A percentile compares a stretch with the other conserved stretches of the same genome.
These are phyloP conservation scores for Idaea straminata DNA, from an alignment of 2,888 invertebrate species.

Conservation along the genomic window DNA sequence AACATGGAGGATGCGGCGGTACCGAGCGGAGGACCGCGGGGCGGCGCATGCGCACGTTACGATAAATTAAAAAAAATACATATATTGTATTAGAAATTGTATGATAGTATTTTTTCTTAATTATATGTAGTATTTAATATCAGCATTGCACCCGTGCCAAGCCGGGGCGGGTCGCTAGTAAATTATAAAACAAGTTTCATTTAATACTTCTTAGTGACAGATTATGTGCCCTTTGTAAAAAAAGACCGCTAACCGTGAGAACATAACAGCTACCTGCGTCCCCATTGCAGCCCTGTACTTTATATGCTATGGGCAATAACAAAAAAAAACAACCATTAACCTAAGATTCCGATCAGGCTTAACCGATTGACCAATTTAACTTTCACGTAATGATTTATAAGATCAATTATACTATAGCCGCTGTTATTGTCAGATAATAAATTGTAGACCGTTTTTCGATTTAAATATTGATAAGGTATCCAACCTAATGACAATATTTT, in stretches of 20 bases:
- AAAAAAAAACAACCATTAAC: neutral
- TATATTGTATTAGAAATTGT: too few species aligned
- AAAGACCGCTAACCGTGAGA: neutral
- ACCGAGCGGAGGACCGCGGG: too few species aligned
- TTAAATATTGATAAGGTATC: neutral
- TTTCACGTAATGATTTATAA: constrained; percentile 17
- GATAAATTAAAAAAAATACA: too few species aligned
- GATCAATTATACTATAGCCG: constrained; percentile 7
- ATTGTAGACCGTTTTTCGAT: neutral
- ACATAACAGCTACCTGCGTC: neutral
- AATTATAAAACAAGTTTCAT: too few species aligned
- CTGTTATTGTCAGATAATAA: neutral
- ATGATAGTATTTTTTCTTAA: too few species aligned
- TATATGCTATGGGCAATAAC: neutral
- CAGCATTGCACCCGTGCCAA: too few species aligned
- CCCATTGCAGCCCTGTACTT: neutral
- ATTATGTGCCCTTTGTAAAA: neutral
- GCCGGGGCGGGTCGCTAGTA: too few species aligned
- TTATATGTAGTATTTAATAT: too few species aligned
- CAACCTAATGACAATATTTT: neutral
- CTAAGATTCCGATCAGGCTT: constrained; percentile 6
- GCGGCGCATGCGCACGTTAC: too few species aligned
- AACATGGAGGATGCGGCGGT: too few species aligned
- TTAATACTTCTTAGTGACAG: too few species aligned
- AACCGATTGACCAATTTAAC: constrained; percentile 7